phyloP scores from a whole-genome alignment of 2,888 invertebrate genomes.

The Carterocephalus palaemon region DNA sequence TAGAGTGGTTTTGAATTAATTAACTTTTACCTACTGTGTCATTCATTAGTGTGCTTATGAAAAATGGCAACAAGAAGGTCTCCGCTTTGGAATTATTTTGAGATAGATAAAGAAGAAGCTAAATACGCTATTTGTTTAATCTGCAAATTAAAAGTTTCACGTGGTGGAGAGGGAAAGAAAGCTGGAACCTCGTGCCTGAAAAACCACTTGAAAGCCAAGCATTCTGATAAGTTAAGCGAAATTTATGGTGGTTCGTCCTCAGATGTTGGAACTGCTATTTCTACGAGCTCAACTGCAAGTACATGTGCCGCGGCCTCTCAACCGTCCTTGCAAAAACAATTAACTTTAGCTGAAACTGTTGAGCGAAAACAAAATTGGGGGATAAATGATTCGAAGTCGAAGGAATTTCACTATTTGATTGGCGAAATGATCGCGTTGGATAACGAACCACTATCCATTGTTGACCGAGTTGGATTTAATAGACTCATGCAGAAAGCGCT shows the following conservation, averaged over 20 bases:
- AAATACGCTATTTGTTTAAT: not conserved
- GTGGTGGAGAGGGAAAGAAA: constrained; percentile 22
- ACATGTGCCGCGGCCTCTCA: not conserved
- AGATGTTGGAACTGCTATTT: constrained; percentile 5
- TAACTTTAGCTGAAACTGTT: not conserved
- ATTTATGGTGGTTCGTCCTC: constrained; percentile 6
- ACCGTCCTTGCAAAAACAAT: constrained; percentile 1
- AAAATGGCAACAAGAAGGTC: constrained; percentile 5
- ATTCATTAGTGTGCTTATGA: constrained; percentile 5
- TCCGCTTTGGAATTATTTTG: constrained; percentile 7
- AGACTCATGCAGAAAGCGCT: constrained; percentile 35
- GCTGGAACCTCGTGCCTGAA: constrained; percentile 20
- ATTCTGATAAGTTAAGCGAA: constrained; percentile 3
- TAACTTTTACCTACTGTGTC: constrained; percentile 7
- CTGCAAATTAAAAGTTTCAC: not conserved
- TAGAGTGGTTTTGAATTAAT: constrained; percentile 3
- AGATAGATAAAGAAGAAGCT: not conserved
- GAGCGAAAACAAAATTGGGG: not conserved
- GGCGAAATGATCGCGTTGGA: not conserved
- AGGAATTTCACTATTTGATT: not conserved
- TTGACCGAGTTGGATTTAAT: constrained; percentile 37
- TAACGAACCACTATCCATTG: constrained; percentile 33
- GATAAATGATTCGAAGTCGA: not conserved
- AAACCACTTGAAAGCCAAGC: constrained; percentile 4
- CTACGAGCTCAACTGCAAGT: constrained; percentile 4